phyloP scores from a whole-genome alignment of 2,888 invertebrate species.

The Parnassius glacialis region DNA sequence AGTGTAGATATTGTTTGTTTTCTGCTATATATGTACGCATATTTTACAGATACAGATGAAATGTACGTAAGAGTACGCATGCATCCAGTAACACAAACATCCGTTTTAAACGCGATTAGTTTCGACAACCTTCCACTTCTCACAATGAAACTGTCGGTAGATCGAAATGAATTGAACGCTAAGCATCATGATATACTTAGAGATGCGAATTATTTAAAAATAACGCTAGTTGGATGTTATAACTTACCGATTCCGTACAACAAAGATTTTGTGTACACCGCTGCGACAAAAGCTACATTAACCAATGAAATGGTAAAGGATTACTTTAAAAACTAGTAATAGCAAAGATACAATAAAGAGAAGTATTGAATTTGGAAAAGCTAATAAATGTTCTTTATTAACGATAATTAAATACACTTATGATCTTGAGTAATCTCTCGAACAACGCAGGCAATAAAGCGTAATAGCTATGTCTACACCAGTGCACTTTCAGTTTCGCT shows the following conservation, averaged over 20 bases:
- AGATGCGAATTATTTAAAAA: conserved; percentile 54
- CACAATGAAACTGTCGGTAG: conserved; percentile 47
- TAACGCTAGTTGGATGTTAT: conserved; percentile 59
- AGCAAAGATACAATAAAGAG: no score
- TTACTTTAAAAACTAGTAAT: not conserved
- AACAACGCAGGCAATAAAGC: no score
- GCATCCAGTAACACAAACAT: conserved; percentile 50
- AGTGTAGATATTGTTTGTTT: no score
- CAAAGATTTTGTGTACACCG: conserved; percentile 45
- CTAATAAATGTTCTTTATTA: no score
- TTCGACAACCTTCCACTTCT: conserved; percentile 67
- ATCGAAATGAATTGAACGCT: conserved; percentile 43
- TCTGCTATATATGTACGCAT: no score
- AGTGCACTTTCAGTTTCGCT: no score
- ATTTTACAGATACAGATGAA: conserved; percentile 47
- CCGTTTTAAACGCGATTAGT: conserved; percentile 49
- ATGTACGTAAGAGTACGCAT: conserved; percentile 54
- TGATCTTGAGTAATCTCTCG: no score
- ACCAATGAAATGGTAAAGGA: conserved; percentile 47
- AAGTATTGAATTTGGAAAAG: no score
- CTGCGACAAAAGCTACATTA: conserved; percentile 53
- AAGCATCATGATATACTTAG: conserved; percentile 51
- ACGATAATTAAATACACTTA: no score
- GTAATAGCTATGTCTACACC: no score
- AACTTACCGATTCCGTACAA: conserved; percentile 53